Base-by-base conservation (phyloP, 1,140 invertebrate species). In the Ephestia elutella region DNA sequence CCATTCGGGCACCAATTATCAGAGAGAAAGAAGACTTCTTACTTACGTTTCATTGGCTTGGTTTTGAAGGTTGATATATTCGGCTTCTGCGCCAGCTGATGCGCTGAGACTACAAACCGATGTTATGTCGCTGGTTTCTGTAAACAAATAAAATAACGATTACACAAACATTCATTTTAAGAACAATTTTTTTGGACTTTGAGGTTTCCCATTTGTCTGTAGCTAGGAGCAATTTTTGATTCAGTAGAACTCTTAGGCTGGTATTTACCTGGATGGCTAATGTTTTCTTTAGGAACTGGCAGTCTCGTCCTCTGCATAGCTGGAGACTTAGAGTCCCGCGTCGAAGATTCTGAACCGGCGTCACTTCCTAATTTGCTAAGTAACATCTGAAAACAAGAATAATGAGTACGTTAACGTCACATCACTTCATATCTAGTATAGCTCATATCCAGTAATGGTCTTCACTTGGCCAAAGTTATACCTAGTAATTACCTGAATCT, bases 401-500 rank as follows among this genome's bases (percentile, higher is more conserved):
- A 3, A 25, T 25, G 7, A 3, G 5, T 59, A 49, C n/a, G n/a
- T n/a, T n/a, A n/a, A n/a, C n/a, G n/a, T n/a, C n/a, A n/a, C n/a
- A n/a, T n/a, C n/a, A n/a, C n/a, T n/a, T n/a, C n/a, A n/a, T n/a
- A n/a, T n/a, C n/a, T n/a, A n/a, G n/a, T n/a, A n/a, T n/a, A n/a
- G n/a, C n/a, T n/a, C n/a, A n/a, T n/a, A n/a, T n/a, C n/a, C n/a
- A n/a, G n/a, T n/a, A n/a, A n/a, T n/a, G n/a, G 9, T 5, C 32
- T 35, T 35, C 2, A 25, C 7, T 25, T 25, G 10, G 3, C 9
- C 32, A 44, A 44, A 3, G n/a, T 44, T 15, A 44, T 10, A 15
- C 15, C 2, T 15, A 32, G 30, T 7, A 10, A 32, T 44, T 17
- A 92, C 93, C 90, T 96, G 94, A 62, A 96, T 85, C 71, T 96